These are phyloP conservation scores for Catalaphyllia jardinei DNA, from an alignment of 64 coral and sea anemone genomes.

Conservation along the genomic window DNA sequence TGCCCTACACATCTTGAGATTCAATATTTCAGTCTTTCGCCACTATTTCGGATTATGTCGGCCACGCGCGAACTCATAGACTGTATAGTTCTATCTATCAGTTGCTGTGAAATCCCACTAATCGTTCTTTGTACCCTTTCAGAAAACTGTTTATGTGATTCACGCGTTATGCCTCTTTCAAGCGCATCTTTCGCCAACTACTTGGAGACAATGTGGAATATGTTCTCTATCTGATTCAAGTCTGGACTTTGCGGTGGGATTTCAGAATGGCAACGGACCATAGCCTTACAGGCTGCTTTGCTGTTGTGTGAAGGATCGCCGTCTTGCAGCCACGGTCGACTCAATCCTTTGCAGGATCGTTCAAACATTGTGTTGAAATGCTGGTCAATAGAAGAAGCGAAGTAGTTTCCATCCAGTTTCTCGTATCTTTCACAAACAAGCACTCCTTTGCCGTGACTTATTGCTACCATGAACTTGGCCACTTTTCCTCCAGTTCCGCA, in stretches of 20 bases:
- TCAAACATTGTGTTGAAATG: conserved; percentile 35
- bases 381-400: conserved; percentile 35
- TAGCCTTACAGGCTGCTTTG: background rate
- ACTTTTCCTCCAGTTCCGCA: conserved; percentile 70
- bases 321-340: conserved; percentile 24
- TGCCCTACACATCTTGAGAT: background rate
- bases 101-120: background rate
- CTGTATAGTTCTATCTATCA: background rate
- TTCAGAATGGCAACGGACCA: background rate
- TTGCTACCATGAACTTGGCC: conserved; percentile 51
- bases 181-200: conserved; percentile 62
- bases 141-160: conserved; percentile 58
- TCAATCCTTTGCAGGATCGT: conserved; percentile 23
- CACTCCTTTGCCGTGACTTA: conserved; percentile 56
- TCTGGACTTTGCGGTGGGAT: conserved; percentile 66
- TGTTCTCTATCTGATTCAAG: conserved; percentile 68
- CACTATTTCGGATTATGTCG: background rate
- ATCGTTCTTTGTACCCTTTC: conserved; percentile 26
- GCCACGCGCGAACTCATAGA: background rate
- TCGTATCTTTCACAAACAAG: conserved; percentile 43
- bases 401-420: conserved; percentile 8
- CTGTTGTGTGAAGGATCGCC: conserved; percentile 67
- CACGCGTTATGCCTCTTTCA: conserved; percentile 32
- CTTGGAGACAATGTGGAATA: conserved; percentile 50
- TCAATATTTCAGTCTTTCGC: background rate